These are phyloP conservation scores for Hyposmocoma kahamanoa DNA, from an alignment of 1,140 invertebrate species.

Conservation along the genomic window DNA sequence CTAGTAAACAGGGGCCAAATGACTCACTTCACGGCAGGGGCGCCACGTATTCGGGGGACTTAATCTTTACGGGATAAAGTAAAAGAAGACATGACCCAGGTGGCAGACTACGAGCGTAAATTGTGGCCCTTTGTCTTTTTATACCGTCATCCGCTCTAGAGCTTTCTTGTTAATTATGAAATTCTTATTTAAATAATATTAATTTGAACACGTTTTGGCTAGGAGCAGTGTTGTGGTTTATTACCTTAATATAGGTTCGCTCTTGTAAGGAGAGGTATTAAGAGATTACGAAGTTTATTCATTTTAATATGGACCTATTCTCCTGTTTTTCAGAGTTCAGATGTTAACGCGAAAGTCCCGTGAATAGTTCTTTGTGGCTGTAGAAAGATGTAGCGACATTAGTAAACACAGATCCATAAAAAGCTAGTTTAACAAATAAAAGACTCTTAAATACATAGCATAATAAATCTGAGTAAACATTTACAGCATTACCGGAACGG, in stretches of 20 bases:
- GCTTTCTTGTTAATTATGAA: conserved; percentile 51
- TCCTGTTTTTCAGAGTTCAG: too few relatives aligned
- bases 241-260: too few relatives aligned
- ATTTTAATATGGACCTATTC: too few relatives aligned
- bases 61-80: conserved; percentile 70
- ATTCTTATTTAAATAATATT: conserved; percentile 44
- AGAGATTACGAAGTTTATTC: too few relatives aligned
- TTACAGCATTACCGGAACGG: conserved; percentile 62
- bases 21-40: conserved; percentile 62
- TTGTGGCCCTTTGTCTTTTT: conserved; percentile 52
- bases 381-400: too few relatives aligned
- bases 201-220: conserved; percentile 11
- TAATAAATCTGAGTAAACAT: conserved; percentile 42
- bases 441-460: not conserved
- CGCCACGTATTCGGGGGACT: conserved; percentile 59
- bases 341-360: too few relatives aligned
- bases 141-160: conserved; percentile 27
- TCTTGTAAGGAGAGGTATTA: too few relatives aligned
- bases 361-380: too few relatives aligned
- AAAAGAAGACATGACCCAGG: conserved; percentile 71
- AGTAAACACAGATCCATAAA: too few relatives aligned
- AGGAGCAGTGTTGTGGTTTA: not conserved
- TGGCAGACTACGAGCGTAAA: conserved; percentile 51
- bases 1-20: conserved; percentile 69
- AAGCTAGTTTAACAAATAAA: too few relatives aligned